A percentile compares a stretch with the other conserved stretches of the same genome.
Evolutionary conservation across 92 coral and sea anemone species (phyloP).

Genomic region (Epizoanthus rinbou): DNA sequence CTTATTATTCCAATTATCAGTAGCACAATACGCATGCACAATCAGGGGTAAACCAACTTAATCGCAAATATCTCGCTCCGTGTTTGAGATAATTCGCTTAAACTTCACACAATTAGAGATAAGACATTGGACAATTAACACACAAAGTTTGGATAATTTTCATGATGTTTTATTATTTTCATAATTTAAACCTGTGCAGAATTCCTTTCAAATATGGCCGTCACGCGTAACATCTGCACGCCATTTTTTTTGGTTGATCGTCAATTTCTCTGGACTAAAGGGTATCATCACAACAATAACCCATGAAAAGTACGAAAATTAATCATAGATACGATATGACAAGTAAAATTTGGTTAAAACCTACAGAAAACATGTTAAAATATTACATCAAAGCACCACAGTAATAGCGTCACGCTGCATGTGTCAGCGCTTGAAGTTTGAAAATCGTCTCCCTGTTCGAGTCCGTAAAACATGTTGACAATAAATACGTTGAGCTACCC

Average conservation of each 20-base stretch:
- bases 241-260: neutral
- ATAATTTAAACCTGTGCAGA: slow-evolving; percentile 19
- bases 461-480: slow-evolving; percentile 19
- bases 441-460: slow-evolving; percentile 30
- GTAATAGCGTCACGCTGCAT: slow-evolving; percentile 34
- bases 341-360: slow-evolving; percentile 32
- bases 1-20: too few species aligned
- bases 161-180: slow-evolving; percentile 23
- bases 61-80: slow-evolving; percentile 34
- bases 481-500: slow-evolving; percentile 16
- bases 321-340: slow-evolving; percentile 26
- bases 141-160: slow-evolving; percentile 33
- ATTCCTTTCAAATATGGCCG: slow-evolving; percentile 41
- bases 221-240: slow-evolving; percentile 38
- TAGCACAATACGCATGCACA: slow-evolving; percentile 33
- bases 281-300: neutral
- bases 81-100: slow-evolving; percentile 13
- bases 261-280: neutral
- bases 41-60: slow-evolving; percentile 24
- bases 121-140: slow-evolving; percentile 27
- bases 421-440: slow-evolving; percentile 27
- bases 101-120: slow-evolving; percentile 34
- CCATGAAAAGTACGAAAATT: slow-evolving; percentile 7
- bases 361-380: slow-evolving; percentile 21
- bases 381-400: slow-evolving; percentile 25